These are phyloP conservation scores for Sebastes trivittatus DNA, from an alignment of 2,797 vertebrate genomes.

Conservation along the genomic window DNA sequence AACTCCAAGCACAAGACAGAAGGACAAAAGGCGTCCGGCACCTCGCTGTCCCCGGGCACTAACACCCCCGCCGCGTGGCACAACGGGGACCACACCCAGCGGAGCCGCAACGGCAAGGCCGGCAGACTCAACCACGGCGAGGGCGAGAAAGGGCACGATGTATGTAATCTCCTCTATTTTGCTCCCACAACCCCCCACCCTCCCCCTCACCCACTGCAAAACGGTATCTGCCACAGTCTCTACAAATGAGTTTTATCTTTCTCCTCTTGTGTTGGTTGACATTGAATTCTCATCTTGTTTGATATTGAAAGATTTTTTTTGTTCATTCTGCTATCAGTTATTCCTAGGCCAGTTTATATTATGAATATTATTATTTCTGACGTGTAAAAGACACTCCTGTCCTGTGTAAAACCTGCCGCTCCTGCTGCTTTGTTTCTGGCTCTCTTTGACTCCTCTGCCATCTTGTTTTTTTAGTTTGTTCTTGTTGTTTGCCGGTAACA, in stretches of 20 bases:
- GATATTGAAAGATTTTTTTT: constrained; percentile 31
- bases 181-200: constrained; percentile 55
- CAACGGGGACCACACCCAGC: constrained; percentile 88
- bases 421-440: constrained; percentile 71
- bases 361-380: constrained; percentile 40
- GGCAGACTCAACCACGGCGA: constrained; percentile 80
- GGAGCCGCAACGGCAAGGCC: constrained; percentile 86
- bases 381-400: constrained; percentile 34
- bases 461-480: constrained; percentile 48
- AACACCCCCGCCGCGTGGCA: constrained; percentile 87
- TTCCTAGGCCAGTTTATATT: constrained; percentile 35
- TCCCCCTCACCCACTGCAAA: constrained; percentile 29
- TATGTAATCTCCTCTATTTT: constrained; percentile 90
- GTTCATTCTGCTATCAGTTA: constrained; percentile 45
- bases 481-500: constrained; percentile 51
- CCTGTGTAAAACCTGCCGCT: constrained; percentile 46
- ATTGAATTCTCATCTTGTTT: constrained; percentile 56
- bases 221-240: constrained; percentile 68
- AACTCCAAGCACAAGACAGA: constrained; percentile 89
- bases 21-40: constrained; percentile 85
- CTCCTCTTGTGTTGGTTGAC: constrained; percentile 69
- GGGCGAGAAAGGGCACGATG: constrained; percentile 89
- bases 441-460: constrained; percentile 65
- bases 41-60: constrained; percentile 81
- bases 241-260: constrained; percentile 62